Evolutionary conservation across 2,888 invertebrate genomes (phyloP), one percentile per base, ranked within the genome.

Genomic region (Drosophila ustulata): DNA sequence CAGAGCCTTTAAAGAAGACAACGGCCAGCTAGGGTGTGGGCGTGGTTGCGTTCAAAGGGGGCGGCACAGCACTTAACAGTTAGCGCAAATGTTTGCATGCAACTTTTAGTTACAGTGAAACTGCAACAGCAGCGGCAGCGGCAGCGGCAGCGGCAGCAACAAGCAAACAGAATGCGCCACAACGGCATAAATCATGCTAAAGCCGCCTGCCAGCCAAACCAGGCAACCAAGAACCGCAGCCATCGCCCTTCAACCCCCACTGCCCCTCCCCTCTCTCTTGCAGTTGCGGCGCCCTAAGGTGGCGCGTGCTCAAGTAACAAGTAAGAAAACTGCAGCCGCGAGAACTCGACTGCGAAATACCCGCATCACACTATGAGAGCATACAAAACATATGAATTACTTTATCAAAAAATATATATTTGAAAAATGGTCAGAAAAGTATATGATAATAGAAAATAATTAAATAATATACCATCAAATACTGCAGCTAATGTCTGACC

Each of bases 31-130:
- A 9, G 32, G 45, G 18, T 1, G 3, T 23, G 49, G 56, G 25
- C 6, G 11, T 68, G 61, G n/a, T n/a, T 11, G 37, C n/a, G 37
- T n/a, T 18, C 18, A n/a, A n/a, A 11, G 11, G n/a, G 37, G 58
- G 55, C 32, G 47, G 32, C 52, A 52, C 66, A 80, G 84, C 84
- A 82, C 82, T 81, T 84, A 84, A 70, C 75, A 84, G 82, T 74
- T 76, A 77, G 71, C 43, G 77, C 71, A 82, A 83, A 88, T 83
- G 82, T 84, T 83, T 88, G 88, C 85, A 73, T 71, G 82, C 82
- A 82, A 84, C 83, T 83, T 83, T 82, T 70, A 87, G 85, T 76
- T 81, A 76, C 82, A 73, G 66, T 78, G 30, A 28, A 50, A 50
- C 37, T 18, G 37, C 6, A 3, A 6, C n/a, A 18, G 26, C 39